Conservation (phyloP, 2,888 invertebrate species). For the Mythimna ferrago region DNA sequence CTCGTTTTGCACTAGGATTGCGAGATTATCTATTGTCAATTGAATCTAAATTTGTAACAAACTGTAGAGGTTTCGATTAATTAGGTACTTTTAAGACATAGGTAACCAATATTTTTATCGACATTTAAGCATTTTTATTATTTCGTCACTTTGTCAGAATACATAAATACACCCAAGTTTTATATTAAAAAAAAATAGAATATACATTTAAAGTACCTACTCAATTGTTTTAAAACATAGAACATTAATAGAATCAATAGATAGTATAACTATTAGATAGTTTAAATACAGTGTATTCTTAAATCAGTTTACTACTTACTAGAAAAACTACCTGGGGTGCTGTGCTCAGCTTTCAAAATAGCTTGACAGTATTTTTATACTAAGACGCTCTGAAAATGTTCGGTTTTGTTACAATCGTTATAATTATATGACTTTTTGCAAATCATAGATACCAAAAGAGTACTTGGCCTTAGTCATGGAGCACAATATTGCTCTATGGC, state of each 20-base stretch:
- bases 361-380: background rate
- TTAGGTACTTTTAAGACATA: background rate
- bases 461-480: too few species aligned
- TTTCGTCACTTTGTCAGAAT: background rate
- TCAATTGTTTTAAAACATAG: too few species aligned
- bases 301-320: background rate
- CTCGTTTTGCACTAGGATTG: background rate
- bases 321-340: conserved; percentile 2
- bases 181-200: background rate
- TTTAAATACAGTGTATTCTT: background rate
- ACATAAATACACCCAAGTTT: background rate
- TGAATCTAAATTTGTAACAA: background rate
- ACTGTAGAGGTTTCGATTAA: background rate
- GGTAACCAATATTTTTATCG: too few species aligned
- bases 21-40: background rate
- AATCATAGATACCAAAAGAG: too few species aligned
- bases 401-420: background rate
- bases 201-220: background rate
- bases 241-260: too few species aligned
- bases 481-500: too few species aligned
- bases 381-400: background rate
- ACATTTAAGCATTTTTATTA: background rate
- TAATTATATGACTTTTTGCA: too few species aligned
- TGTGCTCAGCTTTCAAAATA: background rate
- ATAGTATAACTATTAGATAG: too few species aligned